Conservation (phyloP, 2,888 invertebrate species). For the Adelphocoris suturalis region DNA sequence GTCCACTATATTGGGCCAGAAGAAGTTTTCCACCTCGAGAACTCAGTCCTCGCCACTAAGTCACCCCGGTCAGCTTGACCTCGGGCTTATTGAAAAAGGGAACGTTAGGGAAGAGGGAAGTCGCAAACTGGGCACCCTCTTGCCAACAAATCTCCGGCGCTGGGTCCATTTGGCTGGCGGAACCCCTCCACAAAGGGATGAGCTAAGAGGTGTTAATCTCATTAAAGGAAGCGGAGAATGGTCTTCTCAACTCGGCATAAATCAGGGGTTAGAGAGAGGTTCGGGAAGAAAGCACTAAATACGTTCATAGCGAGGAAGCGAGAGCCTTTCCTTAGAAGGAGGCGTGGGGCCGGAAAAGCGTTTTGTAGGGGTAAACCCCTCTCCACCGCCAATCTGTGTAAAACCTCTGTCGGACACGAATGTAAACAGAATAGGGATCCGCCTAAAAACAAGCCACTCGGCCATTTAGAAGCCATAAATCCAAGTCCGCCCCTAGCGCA, state of each 20-base stretch:
- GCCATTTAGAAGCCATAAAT: slow-evolving; percentile 68
- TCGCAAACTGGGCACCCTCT: slow-evolving; percentile 33
- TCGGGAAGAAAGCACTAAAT: slow-evolving; percentile 58
- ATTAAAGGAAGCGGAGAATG: slow-evolving; percentile 69
- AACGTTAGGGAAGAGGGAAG: neutral
- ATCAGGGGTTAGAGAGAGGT: slow-evolving; percentile 49
- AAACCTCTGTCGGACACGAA: slow-evolving; percentile 65
- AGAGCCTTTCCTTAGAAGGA: neutral
- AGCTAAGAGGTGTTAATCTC: slow-evolving; percentile 69
- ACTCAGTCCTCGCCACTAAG: slow-evolving; percentile 53
- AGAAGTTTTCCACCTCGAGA: slow-evolving; percentile 58
- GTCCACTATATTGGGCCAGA: slow-evolving; percentile 47
- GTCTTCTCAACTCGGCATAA: slow-evolving; percentile 70
- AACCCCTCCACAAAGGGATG: slow-evolving; percentile 38
- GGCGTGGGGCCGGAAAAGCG: slow-evolving; percentile 30
- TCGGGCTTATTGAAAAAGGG: slow-evolving; percentile 65
- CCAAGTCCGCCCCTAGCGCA: slow-evolving; percentile 49
- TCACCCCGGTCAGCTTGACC: slow-evolving; percentile 52
- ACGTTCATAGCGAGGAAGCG: slow-evolving; percentile 40
- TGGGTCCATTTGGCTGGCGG: slow-evolving; percentile 61
- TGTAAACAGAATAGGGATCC: slow-evolving; percentile 68
- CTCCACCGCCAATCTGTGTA: slow-evolving; percentile 50
- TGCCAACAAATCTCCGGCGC: slow-evolving; percentile 55
- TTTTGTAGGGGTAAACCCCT: neutral
- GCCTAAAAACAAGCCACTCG: slow-evolving; percentile 61